phyloP scores from a whole-genome alignment of 30 jellyfish, hydroid and myxozoan species.

The Turritopsis rubra region DNA sequence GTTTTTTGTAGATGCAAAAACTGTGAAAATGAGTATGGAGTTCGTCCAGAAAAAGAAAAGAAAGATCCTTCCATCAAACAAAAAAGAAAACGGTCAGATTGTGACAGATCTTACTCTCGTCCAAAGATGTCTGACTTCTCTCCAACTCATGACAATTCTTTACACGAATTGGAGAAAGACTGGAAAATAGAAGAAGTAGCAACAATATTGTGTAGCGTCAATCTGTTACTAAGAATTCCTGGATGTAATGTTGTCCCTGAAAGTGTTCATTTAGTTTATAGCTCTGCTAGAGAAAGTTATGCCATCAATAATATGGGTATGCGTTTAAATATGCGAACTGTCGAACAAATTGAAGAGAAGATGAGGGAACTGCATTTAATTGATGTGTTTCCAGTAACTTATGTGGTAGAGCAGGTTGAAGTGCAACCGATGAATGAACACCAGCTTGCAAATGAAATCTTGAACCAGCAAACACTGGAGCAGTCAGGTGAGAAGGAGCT shows the following conservation, averaged over 20 bases:
- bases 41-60: not conserved
- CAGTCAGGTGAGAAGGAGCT: not conserved
- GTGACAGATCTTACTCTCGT: not conserved
- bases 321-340: not conserved
- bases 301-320: conserved; percentile 4
- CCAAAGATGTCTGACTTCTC: not conserved
- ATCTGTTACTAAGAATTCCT: not conserved
- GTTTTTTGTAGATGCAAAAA: not conserved
- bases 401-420: not conserved
- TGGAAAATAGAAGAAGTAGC: not conserved
- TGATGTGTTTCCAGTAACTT: not conserved
- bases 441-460: not conserved
- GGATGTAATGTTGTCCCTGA: not conserved
- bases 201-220: not conserved
- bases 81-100: not conserved
- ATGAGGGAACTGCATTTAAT: not conserved
- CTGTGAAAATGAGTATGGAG: conserved; percentile 5
- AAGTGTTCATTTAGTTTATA: not conserved
- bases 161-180: not conserved
- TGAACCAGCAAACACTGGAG: not conserved
- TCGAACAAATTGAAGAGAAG: not conserved
- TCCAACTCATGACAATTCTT: not conserved
- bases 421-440: not conserved
- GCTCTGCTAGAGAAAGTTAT: conserved; percentile 1
- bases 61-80: not conserved